Percentiles rank a stretch among this genome's conserved stretches.
Conservation (phyloP, 2,797 vertebrate genomes). For the Alca torda region DNA sequence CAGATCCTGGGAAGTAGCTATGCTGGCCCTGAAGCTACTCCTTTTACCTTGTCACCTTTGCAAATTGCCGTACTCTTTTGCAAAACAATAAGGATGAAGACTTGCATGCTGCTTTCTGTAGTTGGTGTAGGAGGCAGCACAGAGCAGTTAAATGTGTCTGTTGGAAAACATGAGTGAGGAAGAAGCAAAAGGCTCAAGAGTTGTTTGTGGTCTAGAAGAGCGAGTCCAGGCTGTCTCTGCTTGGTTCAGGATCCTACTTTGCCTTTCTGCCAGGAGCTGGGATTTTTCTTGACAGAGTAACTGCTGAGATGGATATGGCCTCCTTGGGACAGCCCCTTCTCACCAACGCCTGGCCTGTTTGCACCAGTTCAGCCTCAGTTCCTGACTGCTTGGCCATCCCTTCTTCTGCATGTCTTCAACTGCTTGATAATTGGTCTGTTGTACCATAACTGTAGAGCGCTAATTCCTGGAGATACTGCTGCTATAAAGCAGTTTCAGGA, state of each 20-base stretch:
- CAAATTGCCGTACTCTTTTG: background rate
- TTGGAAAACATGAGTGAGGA: background rate
- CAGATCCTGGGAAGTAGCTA: background rate
- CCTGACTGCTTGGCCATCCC: background rate
- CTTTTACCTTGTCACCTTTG: background rate
- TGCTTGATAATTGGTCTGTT: background rate
- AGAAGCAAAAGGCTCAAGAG: background rate
- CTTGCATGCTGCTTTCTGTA: background rate
- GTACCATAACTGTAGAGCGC: background rate
- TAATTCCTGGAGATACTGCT: background rate
- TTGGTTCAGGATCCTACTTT: background rate
- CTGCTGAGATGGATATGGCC: background rate
- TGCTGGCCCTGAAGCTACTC: background rate
- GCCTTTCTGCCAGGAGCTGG: background rate
- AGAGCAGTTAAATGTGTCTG: background rate
- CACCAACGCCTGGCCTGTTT: background rate
- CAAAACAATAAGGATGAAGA: background rate
- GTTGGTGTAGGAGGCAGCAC: background rate
- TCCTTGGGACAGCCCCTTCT: background rate
- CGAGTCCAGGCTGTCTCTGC: background rate
- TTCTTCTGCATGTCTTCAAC: background rate
- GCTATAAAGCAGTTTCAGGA: background rate
- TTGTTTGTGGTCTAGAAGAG: background rate
- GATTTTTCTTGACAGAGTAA: background rate
- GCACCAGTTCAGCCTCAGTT: background rate